phyloP scores from a whole-genome alignment of 2,113 vertebrate species.

The Eclectus roratus region DNA sequence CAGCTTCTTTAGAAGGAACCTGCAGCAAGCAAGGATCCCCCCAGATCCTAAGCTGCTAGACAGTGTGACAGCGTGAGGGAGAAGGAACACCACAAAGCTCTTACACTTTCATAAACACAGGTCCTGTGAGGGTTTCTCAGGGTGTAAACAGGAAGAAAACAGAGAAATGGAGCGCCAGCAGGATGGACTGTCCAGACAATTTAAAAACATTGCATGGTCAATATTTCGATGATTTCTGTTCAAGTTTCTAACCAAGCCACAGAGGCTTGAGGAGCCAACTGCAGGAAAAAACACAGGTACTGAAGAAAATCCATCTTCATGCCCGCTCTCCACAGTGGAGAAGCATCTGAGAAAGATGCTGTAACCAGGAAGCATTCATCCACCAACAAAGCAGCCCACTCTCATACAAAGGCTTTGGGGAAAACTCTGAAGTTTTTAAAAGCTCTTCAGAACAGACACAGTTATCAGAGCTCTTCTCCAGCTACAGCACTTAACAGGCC shows the following conservation, averaged over 20 bases:
- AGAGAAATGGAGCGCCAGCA: background rate
- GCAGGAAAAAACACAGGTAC: background rate
- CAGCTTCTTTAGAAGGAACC: background rate
- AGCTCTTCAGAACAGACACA: background rate
- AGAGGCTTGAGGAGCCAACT: background rate
- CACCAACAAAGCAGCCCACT: background rate
- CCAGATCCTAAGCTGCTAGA: background rate
- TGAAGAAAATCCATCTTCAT: background rate
- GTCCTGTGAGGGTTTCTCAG: background rate
- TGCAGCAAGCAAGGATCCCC: background rate
- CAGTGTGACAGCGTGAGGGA: background rate
- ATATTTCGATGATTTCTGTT: slow-evolving; percentile 15
- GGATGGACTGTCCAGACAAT: background rate
- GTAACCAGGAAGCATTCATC: background rate
- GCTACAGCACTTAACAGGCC: slow-evolving; percentile 19
- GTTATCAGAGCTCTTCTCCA: slow-evolving; percentile 2
- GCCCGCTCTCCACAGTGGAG: background rate
- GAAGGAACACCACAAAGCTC: background rate
- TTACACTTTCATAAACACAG: background rate
- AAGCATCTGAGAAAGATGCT: background rate
- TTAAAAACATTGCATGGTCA: background rate
- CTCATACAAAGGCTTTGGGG: background rate
- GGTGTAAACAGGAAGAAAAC: slow-evolving; percentile 24
- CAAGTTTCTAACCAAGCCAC: background rate
- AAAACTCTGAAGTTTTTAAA: background rate